A percentile compares a stretch with the other conserved stretches of the same genome.
phyloP scores from a whole-genome alignment of 2,113 vertebrate species.

The Marcusenius ussheri region DNA sequence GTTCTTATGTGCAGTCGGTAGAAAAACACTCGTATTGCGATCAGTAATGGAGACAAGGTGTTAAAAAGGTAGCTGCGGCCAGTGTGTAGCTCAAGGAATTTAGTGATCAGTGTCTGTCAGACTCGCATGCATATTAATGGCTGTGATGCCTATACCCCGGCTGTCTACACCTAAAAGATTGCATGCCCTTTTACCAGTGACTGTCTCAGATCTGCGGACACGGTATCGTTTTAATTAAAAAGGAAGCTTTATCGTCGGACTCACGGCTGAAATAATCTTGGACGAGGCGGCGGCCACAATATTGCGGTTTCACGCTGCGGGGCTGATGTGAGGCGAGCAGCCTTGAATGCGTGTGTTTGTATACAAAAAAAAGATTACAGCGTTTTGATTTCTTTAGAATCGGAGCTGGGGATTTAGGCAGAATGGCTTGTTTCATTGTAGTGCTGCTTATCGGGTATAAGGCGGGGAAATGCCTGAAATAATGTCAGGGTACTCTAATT shows the following conservation, averaged over 20 bases:
- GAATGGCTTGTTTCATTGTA: background rate
- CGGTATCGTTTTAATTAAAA: conserved; percentile 16
- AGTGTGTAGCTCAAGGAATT: background rate
- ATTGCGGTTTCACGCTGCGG: conserved; percentile 31
- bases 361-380: conserved; percentile 51
- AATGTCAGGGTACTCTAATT: conserved; percentile 59
- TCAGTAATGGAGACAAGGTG: background rate
- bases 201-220: background rate
- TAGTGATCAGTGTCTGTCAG: background rate
- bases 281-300: conserved; percentile 12
- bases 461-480: conserved; percentile 60
- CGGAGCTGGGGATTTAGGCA: background rate
- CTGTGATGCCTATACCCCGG: background rate
- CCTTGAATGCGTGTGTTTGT: conserved; percentile 34
- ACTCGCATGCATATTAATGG: background rate
- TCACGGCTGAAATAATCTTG: conserved; percentile 19
- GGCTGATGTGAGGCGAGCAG: background rate
- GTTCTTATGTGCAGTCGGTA: background rate
- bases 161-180: background rate
- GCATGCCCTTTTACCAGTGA: conserved; percentile 1
- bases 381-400: conserved; percentile 36
- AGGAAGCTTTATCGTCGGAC: background rate
- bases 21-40: background rate
- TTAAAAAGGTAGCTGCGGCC: background rate
- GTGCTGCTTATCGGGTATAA: conserved; percentile 37